Base-by-base conservation (phyloP, 2,797 vertebrate genomes). In the Brachyalestes nurse region DNA sequence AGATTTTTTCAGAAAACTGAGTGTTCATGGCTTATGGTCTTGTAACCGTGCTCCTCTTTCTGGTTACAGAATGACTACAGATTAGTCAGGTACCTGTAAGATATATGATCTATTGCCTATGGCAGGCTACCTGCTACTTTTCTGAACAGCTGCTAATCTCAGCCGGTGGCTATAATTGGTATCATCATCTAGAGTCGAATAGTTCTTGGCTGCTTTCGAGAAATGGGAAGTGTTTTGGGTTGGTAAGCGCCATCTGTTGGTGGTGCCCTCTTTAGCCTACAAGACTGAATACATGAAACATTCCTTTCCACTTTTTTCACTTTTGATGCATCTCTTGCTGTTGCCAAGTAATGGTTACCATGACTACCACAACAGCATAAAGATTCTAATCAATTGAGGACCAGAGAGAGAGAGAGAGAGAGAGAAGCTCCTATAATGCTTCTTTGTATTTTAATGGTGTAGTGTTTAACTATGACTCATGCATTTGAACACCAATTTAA, bases 341-440 rank as follows among this genome's bases (percentile, higher is more conserved):
- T 95, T 94, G 92, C 92, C 91, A 91, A 91, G 93, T 90, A 90
- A 92, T 91, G 82, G 93, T 95, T 92, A 90, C 94, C 91, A 94
- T 94, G 93, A 91, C 83, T 93, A 94, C 92, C 81, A 88, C 83
- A 85, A 87, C 79, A 80, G 74, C 72, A 80, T 81, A 62, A 77
- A 78, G 77, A 80, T 82, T 70, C 45, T 55, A 71, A 84, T 45
- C 51, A 77, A 64, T 75, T 51, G 42, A 78, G 72, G 64, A 65
- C 55, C 38, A 78, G 69, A 72, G 76, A 45, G 70, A 75, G 65
- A 17, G 34, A 8, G 55, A 40, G 28, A 51, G 13, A 16, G 21
- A 1, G 16, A 34, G 34, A 34, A 34, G 34, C 34, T 34, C 34
- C 34, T 34, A 62, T 38, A 62, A 40, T 38, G 25, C 38, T 69